Evolutionary conservation across 2,113 vertebrate genomes (phyloP), one percentile per base, ranked within the genome.

Genomic region (Synodontis membranacea): DNA sequence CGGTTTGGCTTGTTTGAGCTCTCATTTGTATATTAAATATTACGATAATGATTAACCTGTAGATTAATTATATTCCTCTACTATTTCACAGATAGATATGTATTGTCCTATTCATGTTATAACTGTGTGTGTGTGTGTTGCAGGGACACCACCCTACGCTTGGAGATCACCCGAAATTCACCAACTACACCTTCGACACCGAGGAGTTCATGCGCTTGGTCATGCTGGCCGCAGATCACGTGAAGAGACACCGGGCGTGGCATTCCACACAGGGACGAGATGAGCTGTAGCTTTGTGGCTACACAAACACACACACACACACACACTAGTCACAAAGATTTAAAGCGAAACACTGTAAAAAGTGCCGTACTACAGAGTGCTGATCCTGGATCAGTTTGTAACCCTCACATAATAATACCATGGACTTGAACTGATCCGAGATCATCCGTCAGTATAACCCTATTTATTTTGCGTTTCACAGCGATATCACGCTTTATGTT

Each of bases 71-170:
- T 70, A 39, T 68, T 39, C 31, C 14, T 37, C 19, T 5, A 2
- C 17, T 8, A 1, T 19, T 9, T 42, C 8, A 70, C 23, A 23
- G 8, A 21, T 0, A 70, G 2, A 68, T 70, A 5, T 44, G 9
- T 44, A 28, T 34, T 34, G 4, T 66, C 17, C 31, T 66, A 5
- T 74, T 28, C 14, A 28, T 0, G 11, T 70, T 34, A 66, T 28
- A n/a, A 3, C 25, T 62, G 58, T 62, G 60, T 62, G 60, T 62
- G 21, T 84, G 56, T 80, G 44, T 91, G 58, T 88, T 52, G 25
- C 93, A 99, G 98, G 98, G 98, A 89, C 98, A 99, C 93, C 98
- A 99, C 91, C 98, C 98, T 44, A 98, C 98, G 1, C 95, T 99
- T 15, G 97, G 97, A 86, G 97, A 97, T 50, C 98, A 99, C 88